phyloP scores from a whole-genome alignment of 2,797 vertebrate species.

The Decapterus maruadsi region DNA sequence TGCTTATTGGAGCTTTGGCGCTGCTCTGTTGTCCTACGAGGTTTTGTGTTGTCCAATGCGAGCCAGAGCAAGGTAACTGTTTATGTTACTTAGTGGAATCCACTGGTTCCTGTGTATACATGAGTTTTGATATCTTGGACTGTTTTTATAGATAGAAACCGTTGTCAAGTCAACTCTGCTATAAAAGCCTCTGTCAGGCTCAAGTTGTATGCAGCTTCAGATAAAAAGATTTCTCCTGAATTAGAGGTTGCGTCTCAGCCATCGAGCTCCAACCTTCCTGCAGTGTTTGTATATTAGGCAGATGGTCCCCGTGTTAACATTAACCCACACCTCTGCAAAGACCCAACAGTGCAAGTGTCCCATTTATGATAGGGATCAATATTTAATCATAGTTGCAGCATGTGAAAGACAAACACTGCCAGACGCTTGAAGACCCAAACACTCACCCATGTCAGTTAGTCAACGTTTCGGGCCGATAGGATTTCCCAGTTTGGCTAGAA shows the following conservation, averaged over 20 bases:
- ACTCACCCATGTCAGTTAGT: not conserved
- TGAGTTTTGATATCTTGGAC: constrained; percentile 60
- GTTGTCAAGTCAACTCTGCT: constrained; percentile 66
- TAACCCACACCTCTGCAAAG: constrained; percentile 28
- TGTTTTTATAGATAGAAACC: constrained; percentile 74
- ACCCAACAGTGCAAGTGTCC: constrained; percentile 23
- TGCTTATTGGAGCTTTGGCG: constrained; percentile 29
- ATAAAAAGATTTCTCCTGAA: constrained; percentile 38
- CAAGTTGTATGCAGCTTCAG: constrained; percentile 35
- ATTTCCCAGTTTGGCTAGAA: constrained; percentile 11
- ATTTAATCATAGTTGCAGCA: constrained; percentile 47
- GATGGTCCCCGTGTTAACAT: constrained; percentile 14
- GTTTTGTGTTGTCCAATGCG: constrained; percentile 55
- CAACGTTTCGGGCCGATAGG: not conserved
- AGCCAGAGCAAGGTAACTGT: constrained; percentile 62
- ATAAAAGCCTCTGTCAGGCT: constrained; percentile 45
- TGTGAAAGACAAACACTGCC: constrained; percentile 44
- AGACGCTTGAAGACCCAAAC: constrained; percentile 12
- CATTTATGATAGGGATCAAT: constrained; percentile 58
- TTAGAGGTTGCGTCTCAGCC: not conserved
- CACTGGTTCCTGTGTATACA: constrained; percentile 66
- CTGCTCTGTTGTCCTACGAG: constrained; percentile 41
- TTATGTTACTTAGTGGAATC: constrained; percentile 70
- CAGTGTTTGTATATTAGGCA: constrained; percentile 29
- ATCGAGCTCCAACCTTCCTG: constrained; percentile 38